Evolutionary conservation across 2,113 vertebrate species (phyloP).

Genomic region (Tricholaema leucomelas): DNA sequence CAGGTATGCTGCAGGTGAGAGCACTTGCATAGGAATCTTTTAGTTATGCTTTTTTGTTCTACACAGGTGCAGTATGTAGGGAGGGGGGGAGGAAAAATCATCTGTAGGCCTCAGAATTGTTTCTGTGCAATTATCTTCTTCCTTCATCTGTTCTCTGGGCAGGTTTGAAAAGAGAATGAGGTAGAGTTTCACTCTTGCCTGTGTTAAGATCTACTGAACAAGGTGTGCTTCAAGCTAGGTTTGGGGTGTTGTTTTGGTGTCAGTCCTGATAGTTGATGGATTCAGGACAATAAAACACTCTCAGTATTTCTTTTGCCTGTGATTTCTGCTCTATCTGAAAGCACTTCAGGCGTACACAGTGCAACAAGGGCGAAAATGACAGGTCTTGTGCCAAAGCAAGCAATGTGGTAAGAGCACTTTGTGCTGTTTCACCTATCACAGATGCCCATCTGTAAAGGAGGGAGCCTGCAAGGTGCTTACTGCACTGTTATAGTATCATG

Average conservation of each 20-base stretch:
- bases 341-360: neutral
- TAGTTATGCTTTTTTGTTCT: neutral
- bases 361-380: neutral
- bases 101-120: neutral
- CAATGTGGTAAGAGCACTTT: accelerated
- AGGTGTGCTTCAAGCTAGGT: neutral
- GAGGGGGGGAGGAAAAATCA: neutral
- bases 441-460: neutral
- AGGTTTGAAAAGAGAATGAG: neutral
- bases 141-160: neutral
- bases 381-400: neutral
- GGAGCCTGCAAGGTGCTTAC: neutral
- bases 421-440: neutral
- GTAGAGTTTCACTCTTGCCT: neutral
- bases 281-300: neutral
- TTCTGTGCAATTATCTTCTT: neutral
- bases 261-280: neutral
- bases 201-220: neutral
- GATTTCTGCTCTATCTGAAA: neutral
- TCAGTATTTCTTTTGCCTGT: neutral
- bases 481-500: neutral
- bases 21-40: neutral
- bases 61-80: neutral
- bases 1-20: neutral
- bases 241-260: neutral